Evolutionary conservation across 2,113 vertebrate genomes (phyloP).

Genomic region (Phylloscopus trochilus): DNA sequence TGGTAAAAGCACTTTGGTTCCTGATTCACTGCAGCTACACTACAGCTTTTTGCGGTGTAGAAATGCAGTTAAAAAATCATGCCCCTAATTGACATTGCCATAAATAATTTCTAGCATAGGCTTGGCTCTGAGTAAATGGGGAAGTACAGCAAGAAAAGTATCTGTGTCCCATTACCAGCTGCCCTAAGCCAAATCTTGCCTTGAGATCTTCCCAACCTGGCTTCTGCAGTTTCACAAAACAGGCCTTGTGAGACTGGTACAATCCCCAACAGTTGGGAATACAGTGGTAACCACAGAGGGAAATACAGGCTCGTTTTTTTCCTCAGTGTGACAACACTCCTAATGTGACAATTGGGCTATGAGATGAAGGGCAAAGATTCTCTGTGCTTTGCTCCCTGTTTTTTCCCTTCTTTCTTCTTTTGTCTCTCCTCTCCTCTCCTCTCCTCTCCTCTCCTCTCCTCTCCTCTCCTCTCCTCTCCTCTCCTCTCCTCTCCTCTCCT

Average conservation of each 20-base stretch:
- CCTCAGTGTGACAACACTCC: slow-evolving; percentile 21
- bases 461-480: not conserved
- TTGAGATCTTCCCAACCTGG: not conserved
- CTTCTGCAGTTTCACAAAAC: not conserved
- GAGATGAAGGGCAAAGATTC: slow-evolving; percentile 51
- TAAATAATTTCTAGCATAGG: slow-evolving; percentile 59
- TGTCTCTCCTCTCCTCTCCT: not conserved
- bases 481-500: not conserved
- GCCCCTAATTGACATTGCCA: slow-evolving; percentile 63
- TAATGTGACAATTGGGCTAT: slow-evolving; percentile 12
- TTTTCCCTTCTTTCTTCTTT: not conserved
- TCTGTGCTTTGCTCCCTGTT: not conserved
- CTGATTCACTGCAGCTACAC: slow-evolving; percentile 42
- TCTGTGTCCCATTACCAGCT: not conserved
- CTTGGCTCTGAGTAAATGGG: slow-evolving; percentile 48
- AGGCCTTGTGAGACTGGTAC: not conserved
- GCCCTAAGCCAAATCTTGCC: not conserved
- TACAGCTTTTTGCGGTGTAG: slow-evolving; percentile 22
- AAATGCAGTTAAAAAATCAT: slow-evolving; percentile 66
- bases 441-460: not conserved
- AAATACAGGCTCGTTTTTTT: not conserved
- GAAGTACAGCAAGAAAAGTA: slow-evolving; percentile 19
- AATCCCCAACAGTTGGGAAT: not conserved
- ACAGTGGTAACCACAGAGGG: not conserved
- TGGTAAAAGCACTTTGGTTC: slow-evolving; percentile 63